Conservation (phyloP, 30 jellyfish, hydroid and myxozoan species). For the Hydractinia echinata region DNA sequence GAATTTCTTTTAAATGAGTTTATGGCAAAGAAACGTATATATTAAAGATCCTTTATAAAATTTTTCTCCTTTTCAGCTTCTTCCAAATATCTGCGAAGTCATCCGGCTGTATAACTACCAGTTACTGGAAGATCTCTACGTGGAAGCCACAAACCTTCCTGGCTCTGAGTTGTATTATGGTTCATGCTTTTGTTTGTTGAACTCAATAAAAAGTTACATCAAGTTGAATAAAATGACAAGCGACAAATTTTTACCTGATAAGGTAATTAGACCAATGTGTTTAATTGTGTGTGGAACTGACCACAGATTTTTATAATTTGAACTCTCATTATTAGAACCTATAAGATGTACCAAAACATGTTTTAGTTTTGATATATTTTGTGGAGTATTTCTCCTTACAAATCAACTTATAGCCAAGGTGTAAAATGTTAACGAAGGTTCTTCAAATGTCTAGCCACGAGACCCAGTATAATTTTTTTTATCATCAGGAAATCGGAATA, state of each 20-base stretch:
- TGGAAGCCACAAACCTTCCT: not conserved
- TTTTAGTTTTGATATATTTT: too few species aligned
- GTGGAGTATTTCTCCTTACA: too few species aligned
- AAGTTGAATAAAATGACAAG: not conserved
- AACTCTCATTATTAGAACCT: too few species aligned
- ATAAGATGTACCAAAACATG: too few species aligned
- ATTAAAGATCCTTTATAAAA: not conserved
- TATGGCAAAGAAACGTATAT: not conserved
- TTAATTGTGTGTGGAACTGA: too few species aligned
- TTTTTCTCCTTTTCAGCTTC: not conserved
- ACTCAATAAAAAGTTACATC: not conserved
- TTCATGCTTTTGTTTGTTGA: not conserved
- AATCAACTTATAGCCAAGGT: too few species aligned
- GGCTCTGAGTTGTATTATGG: not conserved
- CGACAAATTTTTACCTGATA: not conserved
- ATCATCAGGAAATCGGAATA: too few species aligned
- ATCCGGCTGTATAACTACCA: not conserved
- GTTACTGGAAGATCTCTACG: not conserved
- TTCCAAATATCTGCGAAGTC: conserved; percentile 11
- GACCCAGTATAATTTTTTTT: too few species aligned
- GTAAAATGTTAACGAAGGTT: too few species aligned
- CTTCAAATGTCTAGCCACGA: too few species aligned
- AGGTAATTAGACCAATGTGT: not conserved
- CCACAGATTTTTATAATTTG: too few species aligned
- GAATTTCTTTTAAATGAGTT: not conserved